phyloP scores from a whole-genome alignment of 1,140 invertebrate genomes.

The Sweltsa coloradensis region DNA sequence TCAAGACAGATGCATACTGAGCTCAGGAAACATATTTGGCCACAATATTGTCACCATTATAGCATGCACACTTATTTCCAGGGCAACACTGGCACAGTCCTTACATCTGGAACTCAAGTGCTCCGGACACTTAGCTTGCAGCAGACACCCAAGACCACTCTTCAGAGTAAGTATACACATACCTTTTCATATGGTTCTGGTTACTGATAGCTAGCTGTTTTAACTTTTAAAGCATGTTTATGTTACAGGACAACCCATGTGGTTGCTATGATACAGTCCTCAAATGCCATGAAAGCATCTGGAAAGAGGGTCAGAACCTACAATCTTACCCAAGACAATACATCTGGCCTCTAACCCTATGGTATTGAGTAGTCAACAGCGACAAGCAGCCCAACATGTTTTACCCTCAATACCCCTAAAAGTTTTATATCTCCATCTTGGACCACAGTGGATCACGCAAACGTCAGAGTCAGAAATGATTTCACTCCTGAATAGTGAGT shows the following conservation, averaged over 20 bases:
- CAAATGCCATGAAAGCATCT: slow-evolving; percentile 32
- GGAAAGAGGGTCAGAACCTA: slow-evolving; percentile 33
- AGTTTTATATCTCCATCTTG: slow-evolving; percentile 45
- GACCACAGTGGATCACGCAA: slow-evolving; percentile 47
- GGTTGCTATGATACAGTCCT: slow-evolving; percentile 41
- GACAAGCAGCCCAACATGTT: slow-evolving; percentile 21
- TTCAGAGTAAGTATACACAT: no score
- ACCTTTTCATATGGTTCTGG: no score
- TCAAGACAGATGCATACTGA: no score
- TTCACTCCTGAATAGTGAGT: slow-evolving; percentile 42
- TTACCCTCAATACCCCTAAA: slow-evolving; percentile 31
- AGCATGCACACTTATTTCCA: no score
- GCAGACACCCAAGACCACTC: no score
- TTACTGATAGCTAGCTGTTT: not conserved
- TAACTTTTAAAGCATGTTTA: slow-evolving; percentile 11
- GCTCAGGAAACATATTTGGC: no score
- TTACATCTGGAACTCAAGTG: no score
- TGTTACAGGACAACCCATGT: slow-evolving; percentile 31
- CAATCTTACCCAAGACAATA: slow-evolving; percentile 40
- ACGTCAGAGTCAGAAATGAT: slow-evolving; percentile 38
- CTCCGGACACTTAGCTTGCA: no score
- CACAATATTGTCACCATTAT: no score
- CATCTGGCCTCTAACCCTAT: slow-evolving; percentile 32
- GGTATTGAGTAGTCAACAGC: slow-evolving; percentile 21
- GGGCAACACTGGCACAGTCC: no score